phyloP scores from a whole-genome alignment of 1,140 invertebrate species.

The Heliconius congener region DNA sequence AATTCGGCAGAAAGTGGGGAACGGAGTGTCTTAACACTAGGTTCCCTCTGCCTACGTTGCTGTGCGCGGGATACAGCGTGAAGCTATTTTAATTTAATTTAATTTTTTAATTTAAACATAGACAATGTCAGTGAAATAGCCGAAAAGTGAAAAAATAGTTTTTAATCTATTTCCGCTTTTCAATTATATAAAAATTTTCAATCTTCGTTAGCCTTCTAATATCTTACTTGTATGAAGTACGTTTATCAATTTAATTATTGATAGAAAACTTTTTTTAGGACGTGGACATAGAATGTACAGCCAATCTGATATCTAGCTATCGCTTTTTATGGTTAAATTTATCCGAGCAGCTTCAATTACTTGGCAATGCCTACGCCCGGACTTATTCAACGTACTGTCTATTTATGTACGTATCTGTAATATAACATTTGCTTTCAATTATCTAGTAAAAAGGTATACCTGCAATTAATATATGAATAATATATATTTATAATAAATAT shows the following conservation, averaged over 20 bases:
- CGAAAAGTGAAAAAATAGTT: background rate
- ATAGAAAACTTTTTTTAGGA: constrained; percentile 64
- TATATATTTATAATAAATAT: too few relatives aligned
- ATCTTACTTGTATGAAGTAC: background rate
- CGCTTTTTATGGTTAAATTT: constrained; percentile 83
- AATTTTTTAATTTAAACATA: background rate
- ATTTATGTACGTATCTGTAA: constrained; percentile 78
- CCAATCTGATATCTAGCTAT: constrained; percentile 82
- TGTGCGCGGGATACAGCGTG: too few relatives aligned
- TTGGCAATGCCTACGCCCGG: constrained; percentile 84
- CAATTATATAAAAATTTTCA: too few relatives aligned
- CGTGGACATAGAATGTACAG: constrained; percentile 77
- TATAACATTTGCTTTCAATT: too few relatives aligned
- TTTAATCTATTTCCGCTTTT: too few relatives aligned
- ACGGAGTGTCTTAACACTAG: too few relatives aligned
- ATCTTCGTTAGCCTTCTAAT: background rate
- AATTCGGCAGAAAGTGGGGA: too few relatives aligned
- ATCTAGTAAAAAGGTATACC: too few relatives aligned
- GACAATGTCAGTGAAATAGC: background rate
- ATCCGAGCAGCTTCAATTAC: constrained; percentile 82
- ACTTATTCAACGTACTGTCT: constrained; percentile 84
- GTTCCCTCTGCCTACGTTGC: too few relatives aligned
- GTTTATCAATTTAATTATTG: background rate
- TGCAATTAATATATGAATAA: too few relatives aligned
- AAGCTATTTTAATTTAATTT: too few relatives aligned